A percentile compares a stretch with the other conserved stretches of the same genome.
Evolutionary conservation across 1,140 invertebrate genomes (phyloP).

Genomic region (Homarus americanus): DNA sequence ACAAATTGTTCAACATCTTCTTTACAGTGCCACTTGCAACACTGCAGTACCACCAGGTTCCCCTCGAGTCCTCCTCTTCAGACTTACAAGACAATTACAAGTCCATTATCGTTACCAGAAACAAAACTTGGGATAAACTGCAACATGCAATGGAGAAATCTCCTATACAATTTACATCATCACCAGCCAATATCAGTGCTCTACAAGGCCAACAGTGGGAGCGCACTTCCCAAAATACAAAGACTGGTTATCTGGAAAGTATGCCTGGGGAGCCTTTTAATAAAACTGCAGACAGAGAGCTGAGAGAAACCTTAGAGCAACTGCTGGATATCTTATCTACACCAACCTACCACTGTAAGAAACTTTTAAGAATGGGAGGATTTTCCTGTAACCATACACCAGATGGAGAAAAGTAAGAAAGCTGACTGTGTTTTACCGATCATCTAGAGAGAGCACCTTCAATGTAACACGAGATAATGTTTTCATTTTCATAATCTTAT

Average conservation of each 20-base stretch:
- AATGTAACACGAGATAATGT: no score
- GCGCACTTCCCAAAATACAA: not conserved
- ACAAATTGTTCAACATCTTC: not conserved
- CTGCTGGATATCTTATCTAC: not conserved
- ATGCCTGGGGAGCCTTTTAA: not conserved
- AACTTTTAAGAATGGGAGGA: not conserved
- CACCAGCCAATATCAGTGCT: not conserved
- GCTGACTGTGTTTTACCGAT: no score
- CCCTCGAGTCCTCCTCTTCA: not conserved
- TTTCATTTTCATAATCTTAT: no score
- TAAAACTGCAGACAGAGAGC: not conserved
- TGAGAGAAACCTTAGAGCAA: not conserved
- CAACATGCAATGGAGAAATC: not conserved
- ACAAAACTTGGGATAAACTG: not conserved
- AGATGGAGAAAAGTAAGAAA: not conserved
- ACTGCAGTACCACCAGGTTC: not conserved
- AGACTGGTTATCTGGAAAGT: not conserved
- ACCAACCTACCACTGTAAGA: not conserved
- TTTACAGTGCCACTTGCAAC: not conserved
- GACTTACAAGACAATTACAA: not conserved
- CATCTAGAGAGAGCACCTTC: no score
- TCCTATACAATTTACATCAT: not conserved
- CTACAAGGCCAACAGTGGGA: not conserved
- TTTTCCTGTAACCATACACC: not conserved
- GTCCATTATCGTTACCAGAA: not conserved